A percentile compares a stretch with the other conserved stretches of the same genome.
Conservation (phyloP, 2,888 invertebrate genomes). For the Callyntrura sp. region DNA sequence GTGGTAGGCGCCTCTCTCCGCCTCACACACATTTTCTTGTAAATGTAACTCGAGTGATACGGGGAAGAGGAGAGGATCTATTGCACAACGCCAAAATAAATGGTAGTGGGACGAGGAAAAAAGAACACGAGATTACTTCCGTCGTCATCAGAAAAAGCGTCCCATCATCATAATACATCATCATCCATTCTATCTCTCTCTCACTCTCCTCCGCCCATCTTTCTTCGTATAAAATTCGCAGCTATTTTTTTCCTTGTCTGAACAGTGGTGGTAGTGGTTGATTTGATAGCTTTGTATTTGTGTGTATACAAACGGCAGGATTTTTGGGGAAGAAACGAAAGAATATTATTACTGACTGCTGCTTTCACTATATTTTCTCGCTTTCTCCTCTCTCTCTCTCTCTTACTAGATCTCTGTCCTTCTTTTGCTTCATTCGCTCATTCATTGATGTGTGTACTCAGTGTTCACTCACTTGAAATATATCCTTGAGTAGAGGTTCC, state of each 20-base stretch:
- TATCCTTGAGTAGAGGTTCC: not conserved
- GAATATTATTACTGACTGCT: not conserved
- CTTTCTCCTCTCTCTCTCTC: slow-evolving; percentile 12
- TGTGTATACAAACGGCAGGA: not conserved
- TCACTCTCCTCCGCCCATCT: too few species aligned
- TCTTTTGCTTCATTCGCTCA: not conserved
- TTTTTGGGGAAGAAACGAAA: slow-evolving; percentile 12
- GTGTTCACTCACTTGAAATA: slow-evolving; percentile 13
- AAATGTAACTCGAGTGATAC: too few species aligned
- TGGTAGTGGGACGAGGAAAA: not conserved
- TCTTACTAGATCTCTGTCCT: not conserved
- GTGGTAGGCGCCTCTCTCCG: too few species aligned
- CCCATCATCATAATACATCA: slow-evolving; percentile 48
- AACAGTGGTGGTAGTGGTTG: not conserved
- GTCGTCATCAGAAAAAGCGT: slow-evolving; percentile 58
- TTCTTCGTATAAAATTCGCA: not conserved
- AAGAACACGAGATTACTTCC: slow-evolving; percentile 60
- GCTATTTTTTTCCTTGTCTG: not conserved
- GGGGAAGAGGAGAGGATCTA: slow-evolving; percentile 28
- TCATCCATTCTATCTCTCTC: slow-evolving; percentile 14
- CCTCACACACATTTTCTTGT: too few species aligned
- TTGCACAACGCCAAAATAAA: slow-evolving; percentile 53
- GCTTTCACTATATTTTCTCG: slow-evolving; percentile 1
- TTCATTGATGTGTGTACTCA: slow-evolving; percentile 33
- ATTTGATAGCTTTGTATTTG: not conserved